Evolutionary conservation across 2,888 invertebrate genomes (phyloP).

Genomic region (Sphaeridia pumilis): DNA sequence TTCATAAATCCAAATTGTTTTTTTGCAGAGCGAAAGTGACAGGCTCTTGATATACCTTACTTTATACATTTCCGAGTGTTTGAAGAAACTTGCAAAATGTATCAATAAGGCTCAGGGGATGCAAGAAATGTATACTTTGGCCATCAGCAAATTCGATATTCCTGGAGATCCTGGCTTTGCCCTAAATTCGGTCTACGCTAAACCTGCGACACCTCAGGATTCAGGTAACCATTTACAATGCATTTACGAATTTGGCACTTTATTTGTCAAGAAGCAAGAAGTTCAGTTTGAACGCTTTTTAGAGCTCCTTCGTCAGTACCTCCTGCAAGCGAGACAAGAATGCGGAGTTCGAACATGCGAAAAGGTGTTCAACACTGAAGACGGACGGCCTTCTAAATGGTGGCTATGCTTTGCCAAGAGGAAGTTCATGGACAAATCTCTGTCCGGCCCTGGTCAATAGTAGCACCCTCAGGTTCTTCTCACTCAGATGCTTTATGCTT

Average conservation of each 20-base stretch:
- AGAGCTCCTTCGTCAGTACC: constrained; percentile 85
- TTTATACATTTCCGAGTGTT: constrained; percentile 91
- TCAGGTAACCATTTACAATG: constrained; percentile 65
- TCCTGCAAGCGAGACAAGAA: constrained; percentile 91
- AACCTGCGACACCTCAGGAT: constrained; percentile 64
- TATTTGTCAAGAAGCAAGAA: too few species aligned
- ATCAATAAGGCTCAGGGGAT: constrained; percentile 74
- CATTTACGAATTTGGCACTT: too few species aligned
- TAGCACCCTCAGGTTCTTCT: background rate
- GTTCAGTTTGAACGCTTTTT: too few species aligned
- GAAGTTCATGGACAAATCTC: constrained; percentile 98
- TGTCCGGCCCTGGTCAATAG: constrained; percentile 71
- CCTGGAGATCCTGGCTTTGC: constrained; percentile 94
- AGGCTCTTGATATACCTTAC: constrained; percentile 94
- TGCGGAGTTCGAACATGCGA: constrained; percentile 83
- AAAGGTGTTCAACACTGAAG: constrained; percentile 76
- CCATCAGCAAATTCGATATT: constrained; percentile 87
- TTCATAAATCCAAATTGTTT: constrained; percentile 6
- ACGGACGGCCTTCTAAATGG: constrained; percentile 97
- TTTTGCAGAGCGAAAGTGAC: constrained; percentile 81
- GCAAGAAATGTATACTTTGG: constrained; percentile 93
- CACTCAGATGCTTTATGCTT: too few species aligned
- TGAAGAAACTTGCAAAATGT: constrained; percentile 87
- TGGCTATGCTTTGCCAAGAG: constrained; percentile 99
- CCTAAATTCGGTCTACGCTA: constrained; percentile 86